These are phyloP conservation scores for Phalacrocorax brasilianus DNA, from an alignment of 2,113 vertebrate genomes.

Conservation along the genomic window DNA sequence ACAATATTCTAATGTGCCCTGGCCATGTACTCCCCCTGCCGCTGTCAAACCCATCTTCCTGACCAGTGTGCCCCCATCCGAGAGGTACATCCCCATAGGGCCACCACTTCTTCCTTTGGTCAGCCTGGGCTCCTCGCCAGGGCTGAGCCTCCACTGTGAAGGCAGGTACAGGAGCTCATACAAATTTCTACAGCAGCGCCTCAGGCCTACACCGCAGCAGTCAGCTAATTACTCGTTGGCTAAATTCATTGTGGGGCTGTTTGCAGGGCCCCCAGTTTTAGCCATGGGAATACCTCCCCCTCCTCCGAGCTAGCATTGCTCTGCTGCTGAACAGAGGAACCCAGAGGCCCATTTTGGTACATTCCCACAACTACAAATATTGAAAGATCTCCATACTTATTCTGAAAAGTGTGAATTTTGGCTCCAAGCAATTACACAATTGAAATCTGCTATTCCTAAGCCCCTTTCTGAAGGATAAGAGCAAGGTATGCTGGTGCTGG, in stretches of 20 bases:
- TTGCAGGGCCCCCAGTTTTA: neutral
- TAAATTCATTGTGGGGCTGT: neutral
- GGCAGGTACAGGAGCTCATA: neutral
- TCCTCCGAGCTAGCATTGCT: accelerated
- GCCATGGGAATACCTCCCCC: neutral
- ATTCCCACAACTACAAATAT: neutral
- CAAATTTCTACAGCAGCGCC: neutral
- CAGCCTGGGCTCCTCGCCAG: neutral
- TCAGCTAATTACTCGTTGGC: neutral
- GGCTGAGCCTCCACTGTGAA: neutral
- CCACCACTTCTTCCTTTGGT: accelerated
- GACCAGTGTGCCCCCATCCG: accelerated
- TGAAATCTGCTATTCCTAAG: neutral
- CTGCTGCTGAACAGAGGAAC: neutral
- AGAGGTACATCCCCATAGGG: neutral
- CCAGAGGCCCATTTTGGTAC: neutral
- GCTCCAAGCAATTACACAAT: neutral
- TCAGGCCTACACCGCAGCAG: neutral
- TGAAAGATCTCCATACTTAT: neutral
- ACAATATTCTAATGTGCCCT: neutral
- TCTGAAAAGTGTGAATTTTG: neutral
- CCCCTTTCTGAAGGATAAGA: neutral
- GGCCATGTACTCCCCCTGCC: accelerated
- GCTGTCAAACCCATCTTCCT: neutral
- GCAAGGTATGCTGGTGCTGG: neutral